A percentile compares a stretch with the other conserved stretches of the same genome.
Conservation (phyloP, 2,797 vertebrate genomes). For the Varecia variegata region DNA sequence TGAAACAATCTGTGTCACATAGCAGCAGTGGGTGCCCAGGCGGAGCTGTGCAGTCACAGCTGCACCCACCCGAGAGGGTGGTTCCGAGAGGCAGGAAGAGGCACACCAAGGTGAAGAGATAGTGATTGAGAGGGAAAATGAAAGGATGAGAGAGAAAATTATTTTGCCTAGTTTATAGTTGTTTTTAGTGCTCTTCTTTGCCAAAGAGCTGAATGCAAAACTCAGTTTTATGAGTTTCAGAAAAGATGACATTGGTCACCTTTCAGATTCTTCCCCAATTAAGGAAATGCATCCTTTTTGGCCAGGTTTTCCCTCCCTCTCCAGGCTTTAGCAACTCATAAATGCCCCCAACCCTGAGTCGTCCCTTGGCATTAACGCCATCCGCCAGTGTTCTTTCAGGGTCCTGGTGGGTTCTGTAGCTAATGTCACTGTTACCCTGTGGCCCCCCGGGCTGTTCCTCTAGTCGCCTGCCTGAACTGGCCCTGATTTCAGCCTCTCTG, state of each 20-base stretch:
- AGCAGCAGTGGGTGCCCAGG: accelerated
- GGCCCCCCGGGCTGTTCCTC: accelerated
- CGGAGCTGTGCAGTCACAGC: too few species aligned
- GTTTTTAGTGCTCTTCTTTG: background rate
- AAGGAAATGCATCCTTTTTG: accelerated
- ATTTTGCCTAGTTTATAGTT: background rate
- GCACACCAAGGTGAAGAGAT: background rate
- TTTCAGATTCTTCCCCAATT: background rate
- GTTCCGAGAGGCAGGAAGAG: background rate
- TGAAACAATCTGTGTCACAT: accelerated
- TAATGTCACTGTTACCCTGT: accelerated
- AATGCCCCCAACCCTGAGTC: background rate
- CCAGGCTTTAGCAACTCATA: background rate
- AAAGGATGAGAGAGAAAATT: background rate
- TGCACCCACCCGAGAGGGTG: background rate
- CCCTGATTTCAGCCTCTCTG: background rate
- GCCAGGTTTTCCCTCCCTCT: background rate
- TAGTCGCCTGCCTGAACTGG: accelerated
- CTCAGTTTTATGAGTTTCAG: background rate
- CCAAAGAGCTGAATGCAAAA: background rate
- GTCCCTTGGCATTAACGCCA: accelerated
- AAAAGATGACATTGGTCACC: background rate
- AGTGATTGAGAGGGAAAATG: background rate
- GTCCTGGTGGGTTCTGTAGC: background rate
- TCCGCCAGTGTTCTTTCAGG: background rate